Evolutionary conservation across 2,888 invertebrate genomes (phyloP).

Genomic region (Torymus tubicola): DNA sequence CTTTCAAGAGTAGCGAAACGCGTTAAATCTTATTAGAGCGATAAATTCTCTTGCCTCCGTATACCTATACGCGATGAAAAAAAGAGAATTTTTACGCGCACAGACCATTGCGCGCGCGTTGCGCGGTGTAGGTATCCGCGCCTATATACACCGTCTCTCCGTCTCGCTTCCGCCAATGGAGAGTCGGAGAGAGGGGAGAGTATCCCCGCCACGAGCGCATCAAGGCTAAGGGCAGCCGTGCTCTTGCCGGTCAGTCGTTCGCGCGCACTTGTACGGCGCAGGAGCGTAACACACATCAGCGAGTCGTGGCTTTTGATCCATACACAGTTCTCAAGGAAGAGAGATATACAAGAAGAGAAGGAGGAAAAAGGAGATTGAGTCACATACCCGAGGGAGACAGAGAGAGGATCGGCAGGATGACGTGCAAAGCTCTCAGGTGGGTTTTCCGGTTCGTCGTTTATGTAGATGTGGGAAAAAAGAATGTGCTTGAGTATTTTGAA

Average conservation of each 20-base stretch:
- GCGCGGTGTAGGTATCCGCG: no score
- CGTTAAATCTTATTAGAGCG: slow-evolving; percentile 15
- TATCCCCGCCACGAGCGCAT: not conserved
- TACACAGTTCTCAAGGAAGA: no score
- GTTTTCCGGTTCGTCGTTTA: not conserved
- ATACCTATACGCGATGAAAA: not conserved
- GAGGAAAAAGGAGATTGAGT: no score
- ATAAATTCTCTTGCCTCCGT: slow-evolving; percentile 9
- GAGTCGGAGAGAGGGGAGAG: no score
- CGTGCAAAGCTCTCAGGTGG: slow-evolving; percentile 19
- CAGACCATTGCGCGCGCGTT: not conserved
- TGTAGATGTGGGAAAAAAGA: no score
- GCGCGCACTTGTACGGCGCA: slow-evolving; percentile 14
- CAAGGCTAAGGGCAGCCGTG: not conserved
- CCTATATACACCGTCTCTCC: not conserved
- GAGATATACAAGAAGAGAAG: no score
- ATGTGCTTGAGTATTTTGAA: no score
- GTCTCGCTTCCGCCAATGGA: no score
- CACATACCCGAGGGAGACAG: no score
- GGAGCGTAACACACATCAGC: not conserved
- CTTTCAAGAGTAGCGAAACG: slow-evolving; percentile 7
- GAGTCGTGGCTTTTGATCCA: no score
- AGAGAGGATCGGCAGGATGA: not conserved
- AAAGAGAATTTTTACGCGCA: not conserved
- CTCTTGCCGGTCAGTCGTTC: slow-evolving; percentile 10